A percentile compares a stretch with the other conserved stretches of the same genome.
phyloP scores from a whole-genome alignment of 2,113 vertebrate species.

The Fregata magnificens region DNA sequence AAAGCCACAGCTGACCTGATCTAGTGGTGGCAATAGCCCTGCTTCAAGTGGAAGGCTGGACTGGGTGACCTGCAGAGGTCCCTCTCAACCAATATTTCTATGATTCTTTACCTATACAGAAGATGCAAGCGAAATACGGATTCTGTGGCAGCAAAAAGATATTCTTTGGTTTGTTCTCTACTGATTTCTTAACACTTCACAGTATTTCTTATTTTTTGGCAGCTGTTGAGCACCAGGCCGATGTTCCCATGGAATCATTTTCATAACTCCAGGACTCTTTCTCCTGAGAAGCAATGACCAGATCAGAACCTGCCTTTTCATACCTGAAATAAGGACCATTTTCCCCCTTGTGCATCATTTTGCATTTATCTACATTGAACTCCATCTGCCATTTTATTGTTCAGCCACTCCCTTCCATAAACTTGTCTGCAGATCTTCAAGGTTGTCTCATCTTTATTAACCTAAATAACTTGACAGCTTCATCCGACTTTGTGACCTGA shows the following conservation, averaged over 20 bases:
- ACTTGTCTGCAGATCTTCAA: neutral
- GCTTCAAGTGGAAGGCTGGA: neutral
- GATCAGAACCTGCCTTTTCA: neutral
- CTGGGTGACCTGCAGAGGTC: slow-evolving; percentile 54
- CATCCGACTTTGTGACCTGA: neutral
- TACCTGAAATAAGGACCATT: neutral
- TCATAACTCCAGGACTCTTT: neutral
- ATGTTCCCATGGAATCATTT: neutral
- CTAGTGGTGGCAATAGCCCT: neutral
- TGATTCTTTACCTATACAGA: neutral
- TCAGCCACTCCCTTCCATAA: neutral
- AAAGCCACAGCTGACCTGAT: neutral
- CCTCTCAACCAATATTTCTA: slow-evolving; percentile 52
- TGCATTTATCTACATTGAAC: neutral
- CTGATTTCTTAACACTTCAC: neutral
- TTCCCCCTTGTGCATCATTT: neutral
- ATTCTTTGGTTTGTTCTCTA: neutral
- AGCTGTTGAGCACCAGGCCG: neutral
- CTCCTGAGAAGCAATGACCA: neutral
- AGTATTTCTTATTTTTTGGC: neutral
- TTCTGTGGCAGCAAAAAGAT: neutral
- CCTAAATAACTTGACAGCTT: neutral
- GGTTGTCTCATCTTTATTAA: neutral
- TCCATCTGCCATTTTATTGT: neutral
- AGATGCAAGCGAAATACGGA: neutral